Base-by-base conservation (phyloP, 37 sponge, comb jelly and placozoan species). In the Halichondria panicea region DNA sequence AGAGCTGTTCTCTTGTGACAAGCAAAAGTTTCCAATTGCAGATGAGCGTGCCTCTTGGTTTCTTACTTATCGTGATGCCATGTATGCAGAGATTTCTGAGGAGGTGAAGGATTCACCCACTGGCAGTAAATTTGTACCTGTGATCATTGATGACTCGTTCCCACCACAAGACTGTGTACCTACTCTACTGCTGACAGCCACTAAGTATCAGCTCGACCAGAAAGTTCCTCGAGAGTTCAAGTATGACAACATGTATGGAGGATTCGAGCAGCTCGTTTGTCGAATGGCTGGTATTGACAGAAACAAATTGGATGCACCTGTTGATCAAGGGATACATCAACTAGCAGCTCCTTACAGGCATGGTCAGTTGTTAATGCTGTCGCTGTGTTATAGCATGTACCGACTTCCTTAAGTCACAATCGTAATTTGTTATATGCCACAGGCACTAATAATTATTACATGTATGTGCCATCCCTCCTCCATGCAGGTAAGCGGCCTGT, bases 261-360 rank as follows among this genome's bases (percentile, higher is more conserved):
- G 53, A 44, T 85, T 85, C 64, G 85, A 85, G 55, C 44, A 33
- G 54, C 72, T 85, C 8, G 63, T 85, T 4, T 85, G 85, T 48
- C 63, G 78, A 48, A 77, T 85, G 79, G 79, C 78, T 19, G 85
- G 85, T n/a, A 78, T 85, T 2, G 72, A 85, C 53, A 68, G 85
- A 42, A 44, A 24, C 3, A 33, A 70, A 28, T n/a, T 85, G 24
- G 69, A 81, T 39, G 9, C 42, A 13, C 50, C 37, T 36, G 36
- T 22, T 3, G 24, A 21, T 21, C 27, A 6, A 43, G 65, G 44
- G 8, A 39, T 43, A 2, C 43, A 41, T 4, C 44, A 24, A 41
- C 35, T 63, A 63, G 34, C 65, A 27, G 34, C 65, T 33, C 65
- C 65, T 2, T 13, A 21, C 52, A n/a, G n/a, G n/a, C n/a, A n/a